Base-by-base conservation (phyloP, 2,888 invertebrate genomes). In the Meloe dianella region DNA sequence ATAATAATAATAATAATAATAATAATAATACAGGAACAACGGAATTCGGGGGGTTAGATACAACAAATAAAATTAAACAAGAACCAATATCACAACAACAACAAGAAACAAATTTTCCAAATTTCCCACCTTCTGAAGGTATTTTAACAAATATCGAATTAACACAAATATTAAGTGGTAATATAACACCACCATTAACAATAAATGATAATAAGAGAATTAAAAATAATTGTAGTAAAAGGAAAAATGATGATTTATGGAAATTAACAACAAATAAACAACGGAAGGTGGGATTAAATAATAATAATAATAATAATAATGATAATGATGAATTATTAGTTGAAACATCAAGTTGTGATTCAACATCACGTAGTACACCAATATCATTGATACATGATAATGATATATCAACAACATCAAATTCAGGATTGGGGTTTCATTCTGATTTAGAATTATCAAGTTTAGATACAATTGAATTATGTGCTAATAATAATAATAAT, bases 261-360 rank as follows among this genome's bases (percentile, higher is more conserved):
- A 77, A 75, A 67, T 2, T 14, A 14, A 47, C 20, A 2, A 47
- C 20, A 47, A 38, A 4, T 8, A 38, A 38, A n/a, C 38, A 47
- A 47, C 47, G 91, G 69, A 91, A 90, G 83, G 85, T 87, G 1
- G 88, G 47, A 47, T 47, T 47, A 20, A n/a, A n/a, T n/a, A n/a
- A n/a, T n/a, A 47, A 87, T 61, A 86, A 89, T 63, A 38, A 38
- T 38, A 38, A 8, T 38, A 38, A 38, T 38, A 38, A 38, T 38
- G 86, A 89, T 70, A 84, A 85, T 51, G 83, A 84, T 32, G 90
- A 91, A 66, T 85, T 89, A 73, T 68, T 86, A 12, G 81, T 89
- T 71, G 90, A 90, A 73, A 88, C 90, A 0, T 91, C 90, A 12
- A 87, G 87, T 68, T 88, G 88, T 72, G 88, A 89, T 78, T 88